Base-by-base conservation (phyloP, 2,113 vertebrate species). In the Ardeotis arabs region DNA sequence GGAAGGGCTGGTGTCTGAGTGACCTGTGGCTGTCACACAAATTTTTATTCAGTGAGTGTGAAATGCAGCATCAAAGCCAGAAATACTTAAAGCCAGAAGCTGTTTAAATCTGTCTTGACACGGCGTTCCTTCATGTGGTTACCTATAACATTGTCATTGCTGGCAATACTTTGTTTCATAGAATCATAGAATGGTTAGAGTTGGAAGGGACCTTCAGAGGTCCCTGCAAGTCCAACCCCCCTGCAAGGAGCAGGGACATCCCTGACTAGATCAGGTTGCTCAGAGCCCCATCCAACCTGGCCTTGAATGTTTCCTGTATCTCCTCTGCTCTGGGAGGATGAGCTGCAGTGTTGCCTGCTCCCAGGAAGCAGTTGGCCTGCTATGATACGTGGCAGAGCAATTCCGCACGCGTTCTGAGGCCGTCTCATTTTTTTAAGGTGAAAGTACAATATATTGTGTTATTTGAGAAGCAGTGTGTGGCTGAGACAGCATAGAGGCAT, bases 291-390 rank as follows among this genome's bases (percentile, higher is more conserved):
- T n/a, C n/a, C n/a, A n/a, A n/a, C n/a, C n/a, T n/a, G n/a, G n/a
- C n/a, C n/a, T n/a, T n/a, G n/a, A n/a, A n/a, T n/a, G n/a, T n/a
- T 53, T 69, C 55, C 37, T 2, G 0, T 2, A 21, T 39, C 35
- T 60, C 10, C 10, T 14, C 20, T 55, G 58, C 31, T 55, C 58
- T 44, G 24, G n/a, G 56, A 66, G 31, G 39, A 20, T 33, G 37
- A 33, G 16, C 39, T 56, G 28, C 56, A 53, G 29, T 2, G 0
- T 33, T 83, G 16, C 64, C 73, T 19, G 3, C 22, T 44, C 17
- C 4, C 0, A 0, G 41, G 45, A 49, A 75, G 16, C 37, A 50
- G 29, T 13, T 70, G 47, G 27, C 60, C n/a, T 3, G 0, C 27
- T 44, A 3, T 31, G 13, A 19, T 37, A 44, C 0, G 1, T 68